phyloP scores from a whole-genome alignment of 2,113 vertebrate genomes.

The Choloepus hoffmanni region DNA sequence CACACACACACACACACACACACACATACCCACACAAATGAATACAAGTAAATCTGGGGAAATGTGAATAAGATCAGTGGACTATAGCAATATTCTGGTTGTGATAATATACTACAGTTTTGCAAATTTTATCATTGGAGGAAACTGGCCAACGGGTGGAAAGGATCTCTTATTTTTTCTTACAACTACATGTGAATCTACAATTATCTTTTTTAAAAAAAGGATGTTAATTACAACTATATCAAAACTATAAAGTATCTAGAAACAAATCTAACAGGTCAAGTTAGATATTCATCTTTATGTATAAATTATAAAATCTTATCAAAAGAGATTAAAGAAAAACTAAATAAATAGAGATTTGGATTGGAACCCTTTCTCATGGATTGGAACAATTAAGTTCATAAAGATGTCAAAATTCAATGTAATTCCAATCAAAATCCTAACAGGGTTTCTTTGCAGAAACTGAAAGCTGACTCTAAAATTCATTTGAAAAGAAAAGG shows the following conservation, averaged over 20 bases:
- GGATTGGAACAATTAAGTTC: neutral
- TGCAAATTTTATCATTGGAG: neutral
- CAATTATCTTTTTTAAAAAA: neutral
- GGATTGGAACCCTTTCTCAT: neutral
- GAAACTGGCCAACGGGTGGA: neutral
- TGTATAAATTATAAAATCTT: conserved; percentile 4
- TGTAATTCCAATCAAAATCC: neutral
- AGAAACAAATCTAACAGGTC: neutral
- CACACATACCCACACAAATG: neutral
- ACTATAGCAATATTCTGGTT: neutral
- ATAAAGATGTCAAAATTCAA: neutral
- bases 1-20: neutral
- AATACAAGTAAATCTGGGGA: neutral
- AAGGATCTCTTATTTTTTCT: conserved; percentile 14
- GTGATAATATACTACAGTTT: neutral
- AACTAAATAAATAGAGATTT: neutral
- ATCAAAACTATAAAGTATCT: neutral
- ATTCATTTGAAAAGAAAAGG: neutral
- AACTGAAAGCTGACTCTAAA: conserved; percentile 3
- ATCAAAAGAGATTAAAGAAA: conserved; percentile 4
- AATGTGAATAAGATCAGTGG: neutral
- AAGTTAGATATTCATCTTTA: neutral
- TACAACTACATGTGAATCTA: neutral
- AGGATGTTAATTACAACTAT: neutral
- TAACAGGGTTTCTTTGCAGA: neutral